phyloP scores from a whole-genome alignment of 2,797 vertebrate genomes.

The Peromyscus eremicus region DNA sequence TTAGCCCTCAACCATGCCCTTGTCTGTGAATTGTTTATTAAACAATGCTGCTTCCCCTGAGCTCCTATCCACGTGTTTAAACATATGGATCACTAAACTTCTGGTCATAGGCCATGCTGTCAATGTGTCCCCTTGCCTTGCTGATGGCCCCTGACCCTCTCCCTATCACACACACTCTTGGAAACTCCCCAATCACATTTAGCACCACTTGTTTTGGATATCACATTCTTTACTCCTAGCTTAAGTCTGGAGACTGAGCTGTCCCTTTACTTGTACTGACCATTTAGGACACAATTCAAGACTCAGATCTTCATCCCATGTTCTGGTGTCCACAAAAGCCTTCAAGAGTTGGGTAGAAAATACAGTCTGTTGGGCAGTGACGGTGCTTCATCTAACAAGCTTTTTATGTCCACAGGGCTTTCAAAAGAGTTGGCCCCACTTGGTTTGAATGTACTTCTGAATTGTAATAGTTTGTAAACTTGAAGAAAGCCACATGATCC shows the following conservation, averaged over 20 bases:
- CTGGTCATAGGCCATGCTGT: background rate
- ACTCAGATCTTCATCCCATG: background rate
- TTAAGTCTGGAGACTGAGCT: background rate
- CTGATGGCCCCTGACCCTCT: background rate
- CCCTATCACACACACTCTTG: background rate
- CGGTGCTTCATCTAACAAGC: background rate
- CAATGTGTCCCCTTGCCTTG: background rate
- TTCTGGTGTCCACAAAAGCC: background rate
- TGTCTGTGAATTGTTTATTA: background rate
- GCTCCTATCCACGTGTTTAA: background rate
- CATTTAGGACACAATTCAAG: background rate
- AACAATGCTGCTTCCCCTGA: constrained; percentile 1
- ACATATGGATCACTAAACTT: background rate
- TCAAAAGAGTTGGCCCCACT: background rate
- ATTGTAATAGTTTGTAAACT: background rate
- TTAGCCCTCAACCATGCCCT: background rate
- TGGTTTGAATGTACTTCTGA: background rate
- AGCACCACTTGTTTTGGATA: background rate
- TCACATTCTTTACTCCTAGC: background rate
- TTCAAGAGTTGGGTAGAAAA: background rate
- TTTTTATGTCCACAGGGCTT: background rate
- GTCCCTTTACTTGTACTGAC: background rate
- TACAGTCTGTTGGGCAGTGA: background rate
- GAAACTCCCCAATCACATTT: background rate
- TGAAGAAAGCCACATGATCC: background rate